A percentile compares a stretch with the other conserved stretches of the same genome.
Evolutionary conservation across 2,888 invertebrate species (phyloP).

Genomic region (Drosophila kuntzei): DNA sequence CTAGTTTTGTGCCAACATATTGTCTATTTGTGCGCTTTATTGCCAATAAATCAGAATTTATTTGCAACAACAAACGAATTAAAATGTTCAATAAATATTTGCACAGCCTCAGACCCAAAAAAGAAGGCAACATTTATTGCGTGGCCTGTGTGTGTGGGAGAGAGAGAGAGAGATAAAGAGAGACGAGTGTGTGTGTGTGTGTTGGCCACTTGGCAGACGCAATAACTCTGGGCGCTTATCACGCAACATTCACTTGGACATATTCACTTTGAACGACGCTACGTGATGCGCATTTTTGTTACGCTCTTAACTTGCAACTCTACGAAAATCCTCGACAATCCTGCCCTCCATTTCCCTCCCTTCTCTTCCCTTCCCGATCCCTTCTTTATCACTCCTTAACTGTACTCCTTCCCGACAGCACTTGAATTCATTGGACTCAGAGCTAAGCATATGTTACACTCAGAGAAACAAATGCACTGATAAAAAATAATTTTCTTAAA

Average conservation of each 20-base stretch:
- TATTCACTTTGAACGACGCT: slow-evolving; percentile 84
- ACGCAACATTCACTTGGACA: slow-evolving; percentile 72
- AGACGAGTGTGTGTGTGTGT: no score
- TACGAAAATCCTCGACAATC: slow-evolving; percentile 4
- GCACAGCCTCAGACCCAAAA: slow-evolving; percentile 60
- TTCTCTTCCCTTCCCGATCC: not conserved
- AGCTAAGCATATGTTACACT: slow-evolving; percentile 17
- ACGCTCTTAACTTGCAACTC: slow-evolving; percentile 68
- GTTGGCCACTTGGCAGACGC: slow-evolving; percentile 62
- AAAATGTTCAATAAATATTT: slow-evolving; percentile 86
- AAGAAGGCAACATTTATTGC: slow-evolving; percentile 69
- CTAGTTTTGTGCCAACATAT: slow-evolving; percentile 68
- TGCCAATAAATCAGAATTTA: slow-evolving; percentile 86
- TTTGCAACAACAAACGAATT: slow-evolving; percentile 85
- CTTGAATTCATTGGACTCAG: slow-evolving; percentile 12
- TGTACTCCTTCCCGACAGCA: not conserved
- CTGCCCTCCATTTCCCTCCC: not conserved
- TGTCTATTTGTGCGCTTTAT: slow-evolving; percentile 82
- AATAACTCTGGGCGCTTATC: slow-evolving; percentile 70
- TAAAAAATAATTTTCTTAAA: no score
- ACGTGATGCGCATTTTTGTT: slow-evolving; percentile 85
- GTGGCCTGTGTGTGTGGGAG: slow-evolving; percentile 25
- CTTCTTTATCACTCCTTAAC: not conserved
- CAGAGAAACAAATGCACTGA: no score
- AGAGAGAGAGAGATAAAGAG: no score